Base-by-base conservation (phyloP, 1,140 invertebrate genomes). In the Agraylea sexmaculata region DNA sequence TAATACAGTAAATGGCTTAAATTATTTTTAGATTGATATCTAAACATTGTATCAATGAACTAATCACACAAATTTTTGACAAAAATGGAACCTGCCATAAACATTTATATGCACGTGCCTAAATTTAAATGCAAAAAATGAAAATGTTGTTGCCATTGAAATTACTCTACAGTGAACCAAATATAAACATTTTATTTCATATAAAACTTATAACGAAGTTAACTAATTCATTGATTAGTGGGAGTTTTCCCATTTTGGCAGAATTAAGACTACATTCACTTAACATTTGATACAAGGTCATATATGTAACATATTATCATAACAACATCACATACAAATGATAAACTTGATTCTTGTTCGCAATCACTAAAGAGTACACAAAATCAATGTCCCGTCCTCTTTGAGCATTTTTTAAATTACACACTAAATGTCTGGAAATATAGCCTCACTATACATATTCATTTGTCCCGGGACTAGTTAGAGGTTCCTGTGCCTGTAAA, bases 401-500 rank as follows among this genome's bases (percentile, higher is more conserved):
- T 42, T 42, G 40, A 42, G 40, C 40, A 42, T 42, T 35, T n/a
- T n/a, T n/a, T 42, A n/a, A 37, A 29, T 42, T 37, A 36, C 42
- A 42, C 36, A 49, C 39, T 48, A 39, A 28, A 28, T 31, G 29
- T 40, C 37, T 36, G 37, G 36, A 49, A 45, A 43, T 34, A 27
- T 19, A 37, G 18, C 16, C 33, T 52, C 55, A 60, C 62, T 68
- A 68, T 60, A 80, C 77, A 62, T 75, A 78, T 53, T 80, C 77
- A 64, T 79, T 79, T 55, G 73, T 76, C 54, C 74, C 74, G 53
- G 76, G 73, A 60, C 70, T 73, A 45, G 76, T 81, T 51, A 80
- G 68, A 39, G 78, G 78, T 65, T 80, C 75, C 62, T 80, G 76
- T 48, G 77, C 77, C 78, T 81, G 66, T 6, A 66, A 70, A 61